Conservation (phyloP, 2,113 vertebrate species). For the Grallaria varia region DNA sequence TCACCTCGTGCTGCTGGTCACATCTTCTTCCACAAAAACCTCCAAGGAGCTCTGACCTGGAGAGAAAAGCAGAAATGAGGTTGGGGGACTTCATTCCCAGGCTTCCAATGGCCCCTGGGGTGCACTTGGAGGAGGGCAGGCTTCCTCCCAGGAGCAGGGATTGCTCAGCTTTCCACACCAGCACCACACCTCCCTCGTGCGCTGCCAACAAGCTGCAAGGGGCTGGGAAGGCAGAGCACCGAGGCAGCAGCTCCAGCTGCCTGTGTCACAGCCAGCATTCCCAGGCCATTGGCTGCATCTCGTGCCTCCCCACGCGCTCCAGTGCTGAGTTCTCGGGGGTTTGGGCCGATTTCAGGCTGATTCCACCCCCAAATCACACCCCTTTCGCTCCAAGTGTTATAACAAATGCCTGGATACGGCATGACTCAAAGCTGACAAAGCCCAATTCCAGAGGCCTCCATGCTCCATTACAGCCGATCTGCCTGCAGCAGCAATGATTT, state of each 20-base stretch:
- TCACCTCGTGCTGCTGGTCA: constrained; percentile 58
- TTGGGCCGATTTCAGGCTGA: background rate
- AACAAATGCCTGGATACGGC: background rate
- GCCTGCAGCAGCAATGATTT: background rate
- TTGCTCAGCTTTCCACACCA: background rate
- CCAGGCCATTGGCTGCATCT: background rate
- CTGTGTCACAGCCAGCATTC: background rate
- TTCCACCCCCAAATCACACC: background rate
- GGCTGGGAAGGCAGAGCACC: background rate
- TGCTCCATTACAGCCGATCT: background rate
- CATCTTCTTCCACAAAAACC: constrained; percentile 67
- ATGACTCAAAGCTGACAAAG: constrained; percentile 37
- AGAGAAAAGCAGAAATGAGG: background rate
- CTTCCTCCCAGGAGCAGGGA: background rate
- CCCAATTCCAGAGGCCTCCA: background rate
- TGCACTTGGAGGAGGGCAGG: background rate
- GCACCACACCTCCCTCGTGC: background rate
- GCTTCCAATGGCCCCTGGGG: background rate
- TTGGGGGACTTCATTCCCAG: background rate
- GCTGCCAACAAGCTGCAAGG: background rate
- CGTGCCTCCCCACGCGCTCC: background rate
- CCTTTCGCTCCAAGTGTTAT: background rate
- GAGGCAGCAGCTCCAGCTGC: background rate
- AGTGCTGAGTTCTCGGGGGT: background rate
- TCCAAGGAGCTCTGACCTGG: constrained; percentile 76